phyloP scores from a whole-genome alignment of 2,888 invertebrate genomes.

The Epinotia nisella region DNA sequence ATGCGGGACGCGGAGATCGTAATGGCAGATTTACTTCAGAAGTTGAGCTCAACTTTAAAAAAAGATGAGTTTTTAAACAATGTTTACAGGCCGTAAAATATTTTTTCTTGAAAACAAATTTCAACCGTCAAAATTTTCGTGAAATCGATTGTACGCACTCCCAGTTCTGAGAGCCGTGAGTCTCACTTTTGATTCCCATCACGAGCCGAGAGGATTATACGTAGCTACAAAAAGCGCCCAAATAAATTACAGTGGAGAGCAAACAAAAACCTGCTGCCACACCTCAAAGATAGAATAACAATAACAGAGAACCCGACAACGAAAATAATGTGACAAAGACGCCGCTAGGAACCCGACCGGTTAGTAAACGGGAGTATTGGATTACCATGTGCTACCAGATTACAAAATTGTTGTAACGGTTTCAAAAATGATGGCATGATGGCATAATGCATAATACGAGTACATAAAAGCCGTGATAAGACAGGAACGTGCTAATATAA shows the following conservation, averaged over 20 bases:
- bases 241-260: slow-evolving; percentile 67
- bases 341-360: slow-evolving; percentile 64
- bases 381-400: slow-evolving; percentile 52
- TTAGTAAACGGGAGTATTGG: slow-evolving; percentile 60
- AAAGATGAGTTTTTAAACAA: slow-evolving; percentile 26
- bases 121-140: slow-evolving; percentile 24
- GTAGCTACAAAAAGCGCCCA: slow-evolving; percentile 66
- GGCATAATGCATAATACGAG: background rate
- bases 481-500: background rate
- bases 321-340: slow-evolving; percentile 66
- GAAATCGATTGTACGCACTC: slow-evolving; percentile 45
- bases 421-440: slow-evolving; percentile 8
- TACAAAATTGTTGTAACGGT: slow-evolving; percentile 47
- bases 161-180: slow-evolving; percentile 49
- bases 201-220: slow-evolving; percentile 54
- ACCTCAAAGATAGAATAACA: slow-evolving; percentile 77
- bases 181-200: slow-evolving; percentile 49
- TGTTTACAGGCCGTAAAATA: background rate
- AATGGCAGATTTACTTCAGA: slow-evolving; percentile 29
- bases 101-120: slow-evolving; percentile 24
- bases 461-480: slow-evolving; percentile 3
- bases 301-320: slow-evolving; percentile 69
- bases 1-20: slow-evolving; percentile 19
- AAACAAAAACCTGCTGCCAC: slow-evolving; percentile 68
- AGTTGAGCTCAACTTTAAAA: slow-evolving; percentile 22